A percentile compares a stretch with the other conserved stretches of the same genome.
Evolutionary conservation across 2,113 vertebrate species (phyloP).

Genomic region (Gallinago jamesoni): DNA sequence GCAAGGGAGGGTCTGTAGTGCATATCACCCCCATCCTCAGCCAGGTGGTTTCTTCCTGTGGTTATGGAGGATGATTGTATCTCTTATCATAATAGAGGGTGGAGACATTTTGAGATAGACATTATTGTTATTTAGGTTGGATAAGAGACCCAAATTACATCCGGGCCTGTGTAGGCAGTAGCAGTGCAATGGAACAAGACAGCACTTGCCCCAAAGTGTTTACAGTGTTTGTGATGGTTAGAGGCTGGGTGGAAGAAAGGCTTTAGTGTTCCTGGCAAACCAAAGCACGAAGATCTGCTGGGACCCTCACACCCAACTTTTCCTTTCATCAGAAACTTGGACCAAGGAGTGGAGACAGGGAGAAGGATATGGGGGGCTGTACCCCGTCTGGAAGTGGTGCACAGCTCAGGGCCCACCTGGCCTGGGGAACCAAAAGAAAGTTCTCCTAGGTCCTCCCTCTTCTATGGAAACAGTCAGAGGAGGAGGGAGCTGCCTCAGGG

Average conservation of each 20-base stretch:
- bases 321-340: background rate
- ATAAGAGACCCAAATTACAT: background rate
- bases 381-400: background rate
- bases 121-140: background rate
- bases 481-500: background rate
- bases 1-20: too few species aligned
- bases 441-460: background rate
- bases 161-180: fast-evolving
- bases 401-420: background rate
- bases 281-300: background rate
- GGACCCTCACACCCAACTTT: background rate
- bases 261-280: background rate
- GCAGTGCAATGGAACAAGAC: background rate
- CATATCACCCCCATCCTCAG: background rate
- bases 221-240: background rate
- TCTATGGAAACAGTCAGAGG: background rate
- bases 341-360: background rate
- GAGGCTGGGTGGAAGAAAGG: background rate
- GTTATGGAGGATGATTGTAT: background rate
- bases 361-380: background rate
- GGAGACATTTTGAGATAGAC: background rate
- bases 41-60: background rate
- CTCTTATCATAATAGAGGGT: background rate
- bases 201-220: background rate
- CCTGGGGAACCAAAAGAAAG: background rate